Evolutionary conservation across 2,888 invertebrate species (phyloP).

Genomic region (Stenurella melanura): DNA sequence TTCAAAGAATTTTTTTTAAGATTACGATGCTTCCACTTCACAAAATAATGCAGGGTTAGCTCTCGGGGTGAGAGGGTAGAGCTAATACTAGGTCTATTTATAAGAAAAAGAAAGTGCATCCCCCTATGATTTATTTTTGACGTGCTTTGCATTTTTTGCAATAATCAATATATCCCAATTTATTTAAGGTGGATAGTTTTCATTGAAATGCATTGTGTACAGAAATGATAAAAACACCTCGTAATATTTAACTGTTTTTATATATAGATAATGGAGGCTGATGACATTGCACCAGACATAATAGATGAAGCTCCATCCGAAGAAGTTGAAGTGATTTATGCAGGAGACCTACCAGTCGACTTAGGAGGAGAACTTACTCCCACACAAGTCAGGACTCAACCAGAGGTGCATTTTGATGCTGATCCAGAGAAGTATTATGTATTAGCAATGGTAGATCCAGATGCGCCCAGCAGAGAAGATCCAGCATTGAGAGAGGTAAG

Average conservation of each 20-base stretch:
- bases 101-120: too few species aligned
- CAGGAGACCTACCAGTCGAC: slow-evolving; percentile 73
- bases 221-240: too few species aligned
- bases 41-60: too few species aligned
- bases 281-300: slow-evolving; percentile 81
- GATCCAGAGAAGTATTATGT: slow-evolving; percentile 80
- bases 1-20: too few species aligned
- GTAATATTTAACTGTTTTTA: neutral
- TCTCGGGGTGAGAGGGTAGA: too few species aligned
- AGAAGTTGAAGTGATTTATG: slow-evolving; percentile 75
- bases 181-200: too few species aligned
- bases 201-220: too few species aligned
- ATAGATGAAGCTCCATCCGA: slow-evolving; percentile 77
- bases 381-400: slow-evolving; percentile 82
- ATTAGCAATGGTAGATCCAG: slow-evolving; percentile 84
- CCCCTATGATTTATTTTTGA: too few species aligned
- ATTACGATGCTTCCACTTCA: too few species aligned
- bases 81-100: too few species aligned
- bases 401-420: slow-evolving; percentile 79
- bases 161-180: too few species aligned
- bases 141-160: too few species aligned
- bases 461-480: slow-evolving; percentile 89
- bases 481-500: slow-evolving; percentile 87
- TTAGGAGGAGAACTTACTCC: slow-evolving; percentile 82
- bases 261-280: slow-evolving; percentile 58